These are phyloP conservation scores for Drosophila pseudotalamancana DNA, from an alignment of 2,888 invertebrate species.

Conservation along the genomic window DNA sequence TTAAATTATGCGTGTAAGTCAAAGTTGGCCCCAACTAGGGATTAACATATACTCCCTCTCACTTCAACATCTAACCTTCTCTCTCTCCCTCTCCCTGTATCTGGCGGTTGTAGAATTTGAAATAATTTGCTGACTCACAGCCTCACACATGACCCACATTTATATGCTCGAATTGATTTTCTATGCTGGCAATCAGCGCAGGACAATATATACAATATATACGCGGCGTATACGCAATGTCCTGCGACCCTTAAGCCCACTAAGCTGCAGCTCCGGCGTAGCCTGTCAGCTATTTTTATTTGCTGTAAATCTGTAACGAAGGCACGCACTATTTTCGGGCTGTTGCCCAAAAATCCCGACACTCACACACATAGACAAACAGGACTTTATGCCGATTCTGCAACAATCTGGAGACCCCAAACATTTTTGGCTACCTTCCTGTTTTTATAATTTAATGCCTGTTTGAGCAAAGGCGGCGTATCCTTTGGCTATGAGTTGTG, in stretches of 20 bases:
- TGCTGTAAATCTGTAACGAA: conserved; percentile 73
- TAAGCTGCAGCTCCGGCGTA: conserved; percentile 9
- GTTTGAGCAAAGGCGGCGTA: conserved; percentile 64
- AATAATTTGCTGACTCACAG: conserved; percentile 70
- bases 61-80: too few species aligned
- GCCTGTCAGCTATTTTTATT: conserved; percentile 47
- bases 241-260: conserved; percentile 25
- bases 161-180: conserved; percentile 75
- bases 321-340: conserved; percentile 70
- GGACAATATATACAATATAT: conserved; percentile 28
- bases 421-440: conserved; percentile 22
- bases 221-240: conserved; percentile 69
- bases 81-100: neutral
- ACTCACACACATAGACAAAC: too few species aligned
- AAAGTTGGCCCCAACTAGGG: conserved; percentile 26
- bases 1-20: conserved; percentile 71
- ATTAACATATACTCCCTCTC: neutral
- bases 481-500: conserved; percentile 54
- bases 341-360: conserved; percentile 4
- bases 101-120: conserved; percentile 36
- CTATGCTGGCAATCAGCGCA: conserved; percentile 71
- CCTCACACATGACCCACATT: conserved; percentile 65
- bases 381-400: conserved; percentile 65
- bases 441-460: conserved; percentile 71
- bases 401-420: conserved; percentile 38